These are phyloP conservation scores for Drosophila burlai DNA, from an alignment of 1,140 invertebrate genomes.

Conservation along the genomic window DNA sequence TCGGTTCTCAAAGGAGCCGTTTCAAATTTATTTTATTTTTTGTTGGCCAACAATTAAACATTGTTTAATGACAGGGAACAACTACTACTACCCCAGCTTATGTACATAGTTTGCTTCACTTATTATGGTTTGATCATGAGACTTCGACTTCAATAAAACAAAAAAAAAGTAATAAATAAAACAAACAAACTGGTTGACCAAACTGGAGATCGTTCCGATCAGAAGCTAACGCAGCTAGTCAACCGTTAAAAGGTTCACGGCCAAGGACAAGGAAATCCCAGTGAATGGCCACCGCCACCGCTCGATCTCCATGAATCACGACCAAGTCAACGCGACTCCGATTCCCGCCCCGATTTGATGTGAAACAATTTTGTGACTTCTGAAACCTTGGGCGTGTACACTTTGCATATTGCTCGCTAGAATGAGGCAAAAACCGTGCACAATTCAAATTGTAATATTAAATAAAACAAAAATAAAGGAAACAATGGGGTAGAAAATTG, in stretches of 20 bases:
- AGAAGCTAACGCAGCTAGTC: conserved; percentile 59
- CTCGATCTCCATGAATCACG: conserved; percentile 64
- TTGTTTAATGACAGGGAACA: conserved; percentile 23
- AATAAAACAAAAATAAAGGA: conserved; percentile 51
- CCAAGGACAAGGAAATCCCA: conserved; percentile 83
- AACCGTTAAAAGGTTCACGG: conserved; percentile 82
- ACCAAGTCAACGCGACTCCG: conserved; percentile 26
- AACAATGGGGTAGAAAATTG: conserved; percentile 58
- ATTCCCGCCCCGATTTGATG: conserved; percentile 19
- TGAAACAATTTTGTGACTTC: conserved; percentile 73
- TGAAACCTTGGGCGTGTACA: conserved; percentile 71
- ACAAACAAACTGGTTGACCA: conserved; percentile 69
- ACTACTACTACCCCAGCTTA: conserved; percentile 8
- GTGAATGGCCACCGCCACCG: conserved; percentile 62
- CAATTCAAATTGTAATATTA: conserved; percentile 75
- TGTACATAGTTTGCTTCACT: conserved; percentile 32
- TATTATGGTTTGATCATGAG: conserved; percentile 73
- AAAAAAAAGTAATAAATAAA: conserved; percentile 33
- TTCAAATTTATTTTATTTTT: conserved; percentile 30
- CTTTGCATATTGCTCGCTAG: conserved; percentile 60
- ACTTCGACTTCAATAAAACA: conserved; percentile 46
- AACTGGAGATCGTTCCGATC: conserved; percentile 27
- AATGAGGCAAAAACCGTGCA: conserved; percentile 55
- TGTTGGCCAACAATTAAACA: conserved; percentile 66
- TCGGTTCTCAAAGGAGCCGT: conserved; percentile 69